Evolutionary conservation across 2,113 vertebrate genomes (phyloP), one percentile per base, ranked within the genome.

Genomic region (Lanius ludovicianus): DNA sequence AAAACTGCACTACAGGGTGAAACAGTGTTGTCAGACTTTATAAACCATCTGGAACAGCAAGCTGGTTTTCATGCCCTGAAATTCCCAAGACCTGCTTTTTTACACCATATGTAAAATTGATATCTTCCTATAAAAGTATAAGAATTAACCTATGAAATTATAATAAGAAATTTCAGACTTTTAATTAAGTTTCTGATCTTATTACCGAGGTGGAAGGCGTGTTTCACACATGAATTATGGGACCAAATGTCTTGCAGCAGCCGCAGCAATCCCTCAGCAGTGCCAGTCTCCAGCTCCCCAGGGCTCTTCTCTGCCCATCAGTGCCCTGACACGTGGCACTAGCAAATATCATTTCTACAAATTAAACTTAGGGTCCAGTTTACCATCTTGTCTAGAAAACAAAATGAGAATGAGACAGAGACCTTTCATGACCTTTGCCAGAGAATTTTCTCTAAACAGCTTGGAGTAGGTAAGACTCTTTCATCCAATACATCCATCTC

Each of bases 1-100:
- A 93, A 97, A 97, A 97, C 86, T 92, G 67, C 93, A 96, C 96
- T 94, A 96, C 46, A 68, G 96, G 95, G 96, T 96, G 86, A 95
- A 96, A 93, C 82, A 87, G 62, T 77, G 46, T 90, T 68, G 82
- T 93, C 87, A 95, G 95, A 90, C 80, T 97, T 96, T 69, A 94
- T 53, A 96, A 98, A 83, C 95, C 97, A 98, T 96, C 97, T 98
- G 97, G 97, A 98, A 71, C 74, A 75, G 62, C 93, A 90, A 95
- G 91, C 89, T 95, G 94, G 62, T 95, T 93, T 95, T 82, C 74
- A 46, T 55, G 47, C 57, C 87, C 91, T 80, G 33, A 63, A 90
- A 91, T 67, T 63, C 85, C 75, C 42, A 82, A 78, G 47, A 67
- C 53, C 55, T 84, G 60, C 37, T 84, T 83, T 87, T 96, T 85